A percentile compares a stretch with the other conserved stretches of the same genome.
These are phyloP conservation scores for Sipha maydis DNA, from an alignment of 2,888 invertebrate genomes.

Conservation along the genomic window DNA sequence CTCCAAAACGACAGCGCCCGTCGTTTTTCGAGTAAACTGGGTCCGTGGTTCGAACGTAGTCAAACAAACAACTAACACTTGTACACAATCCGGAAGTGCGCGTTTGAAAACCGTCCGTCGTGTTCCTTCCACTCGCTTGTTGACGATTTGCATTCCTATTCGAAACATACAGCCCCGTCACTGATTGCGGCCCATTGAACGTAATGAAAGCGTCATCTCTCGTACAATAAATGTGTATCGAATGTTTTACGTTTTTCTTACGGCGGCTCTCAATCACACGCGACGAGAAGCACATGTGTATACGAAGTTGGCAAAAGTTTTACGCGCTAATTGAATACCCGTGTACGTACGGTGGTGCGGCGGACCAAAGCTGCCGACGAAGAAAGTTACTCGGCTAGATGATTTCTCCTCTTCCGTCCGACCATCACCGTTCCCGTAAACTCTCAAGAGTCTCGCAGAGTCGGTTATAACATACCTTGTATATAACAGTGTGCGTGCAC, in stretches of 20 bases:
- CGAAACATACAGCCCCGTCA: background rate
- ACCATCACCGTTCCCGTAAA: background rate
- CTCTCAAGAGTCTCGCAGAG: background rate
- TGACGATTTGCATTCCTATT: background rate
- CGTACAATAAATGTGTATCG: background rate
- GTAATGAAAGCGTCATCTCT: background rate
- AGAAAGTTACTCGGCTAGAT: slow-evolving; percentile 29
- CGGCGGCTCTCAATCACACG: background rate
- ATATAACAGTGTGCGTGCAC: background rate
- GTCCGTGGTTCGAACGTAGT: too few relatives aligned
- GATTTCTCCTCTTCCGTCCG: background rate
- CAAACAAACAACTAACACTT: too few relatives aligned
- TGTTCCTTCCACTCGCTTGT: too few relatives aligned
- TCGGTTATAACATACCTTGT: too few relatives aligned
- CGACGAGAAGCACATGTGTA: background rate
- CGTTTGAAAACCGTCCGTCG: too few relatives aligned
- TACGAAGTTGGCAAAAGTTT: slow-evolving; percentile 53
- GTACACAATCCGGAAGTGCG: too few relatives aligned
- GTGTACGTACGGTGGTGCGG: slow-evolving; percentile 5
- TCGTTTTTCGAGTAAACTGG: too few relatives aligned
- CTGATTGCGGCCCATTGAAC: background rate
- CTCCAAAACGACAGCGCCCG: too few relatives aligned
- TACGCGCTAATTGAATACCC: slow-evolving; percentile 53
- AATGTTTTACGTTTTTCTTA: background rate
- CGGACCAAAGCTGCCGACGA: background rate